Base-by-base conservation (phyloP, 2,113 vertebrate genomes). In the Pluvialis apricaria region DNA sequence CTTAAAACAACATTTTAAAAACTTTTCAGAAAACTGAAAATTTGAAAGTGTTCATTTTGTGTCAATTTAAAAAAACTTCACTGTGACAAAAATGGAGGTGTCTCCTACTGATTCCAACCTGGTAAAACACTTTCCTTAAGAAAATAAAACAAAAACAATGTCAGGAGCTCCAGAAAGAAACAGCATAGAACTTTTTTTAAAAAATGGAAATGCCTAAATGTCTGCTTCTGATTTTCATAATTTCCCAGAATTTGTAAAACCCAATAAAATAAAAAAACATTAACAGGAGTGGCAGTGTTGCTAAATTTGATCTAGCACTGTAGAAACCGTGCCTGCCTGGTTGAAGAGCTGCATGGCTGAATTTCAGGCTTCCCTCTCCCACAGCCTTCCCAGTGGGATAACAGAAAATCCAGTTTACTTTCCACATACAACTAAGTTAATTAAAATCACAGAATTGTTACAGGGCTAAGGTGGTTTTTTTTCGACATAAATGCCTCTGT, bases 281-380 rank as follows among this genome's bases (percentile, higher is more conserved):
- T 76, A 87, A 40, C 10, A 82, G 57, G 64, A 69, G 49, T 17
- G 10, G 13, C 38, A 83, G 28, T 16, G 19, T 9, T 73, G 36
- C 32, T 88, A 22, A 82, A 86, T 85, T 76, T 64, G 34, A 82
- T 88, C 75, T 66, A 70, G 31, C 16, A 15, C 12, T 32, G 71
- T 20, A 76, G 49, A 84, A 89, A 22, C 24, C 19, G 12, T n/a
- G 15, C 34, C 8, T 22, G 34, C 28, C 45, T 71, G 57, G 45
- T 8, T 80, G 36, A 84, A 84, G 57, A 84, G 57, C 57, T 84
- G 31, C 16, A n/a, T 24, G 47, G 66, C 32, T 95, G 76, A 80
- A 78, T 90, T 96, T 73, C 61, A 86, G 94, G 20, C 36, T 94
- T 86, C 76, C 64, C 77, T 92, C 84, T 87, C 66, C 47, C 77